Evolutionary conservation across 2,888 invertebrate species (phyloP).

Genomic region (Acleris emargana): DNA sequence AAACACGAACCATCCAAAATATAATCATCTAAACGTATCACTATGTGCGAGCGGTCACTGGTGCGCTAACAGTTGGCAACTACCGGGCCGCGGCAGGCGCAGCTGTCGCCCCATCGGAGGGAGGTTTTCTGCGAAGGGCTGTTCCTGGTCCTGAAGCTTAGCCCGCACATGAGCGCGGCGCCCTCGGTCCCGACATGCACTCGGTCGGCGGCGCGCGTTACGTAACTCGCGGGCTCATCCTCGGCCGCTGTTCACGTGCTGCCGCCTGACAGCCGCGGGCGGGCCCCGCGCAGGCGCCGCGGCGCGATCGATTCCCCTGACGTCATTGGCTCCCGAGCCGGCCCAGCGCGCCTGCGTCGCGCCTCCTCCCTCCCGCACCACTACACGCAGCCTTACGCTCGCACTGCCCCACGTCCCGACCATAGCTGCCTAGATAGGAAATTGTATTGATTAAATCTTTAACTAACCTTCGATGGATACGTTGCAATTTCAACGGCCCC

Average conservation of each 20-base stretch:
- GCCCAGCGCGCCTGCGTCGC: slow-evolving; percentile 47
- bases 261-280: slow-evolving; percentile 52
- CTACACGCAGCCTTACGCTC: background rate
- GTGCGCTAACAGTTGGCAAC: slow-evolving; percentile 36
- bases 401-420: slow-evolving; percentile 29
- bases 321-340: slow-evolving; percentile 62
- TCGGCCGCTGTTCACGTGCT: slow-evolving; percentile 55
- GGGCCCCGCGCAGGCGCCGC: slow-evolving; percentile 43
- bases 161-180: slow-evolving; percentile 94
- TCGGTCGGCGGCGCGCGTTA: slow-evolving; percentile 54
- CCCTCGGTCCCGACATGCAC: slow-evolving; percentile 61
- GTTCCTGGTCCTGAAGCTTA: slow-evolving; percentile 97
- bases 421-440: slow-evolving; percentile 43
- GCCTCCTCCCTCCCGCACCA: slow-evolving; percentile 30
- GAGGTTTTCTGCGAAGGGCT: slow-evolving; percentile 98
- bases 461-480: slow-evolving; percentile 31
- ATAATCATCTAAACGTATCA: slow-evolving; percentile 51
- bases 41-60: slow-evolving; percentile 47
- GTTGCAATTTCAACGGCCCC: background rate
- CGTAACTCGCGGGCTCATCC: slow-evolving; percentile 58
- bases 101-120: slow-evolving; percentile 98
- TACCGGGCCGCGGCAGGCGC: slow-evolving; percentile 56
- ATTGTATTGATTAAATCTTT: too few relatives aligned
- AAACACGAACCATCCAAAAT: slow-evolving; percentile 56
- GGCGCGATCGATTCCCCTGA: slow-evolving; percentile 70